Conservation (phyloP, 2,797 vertebrate genomes). For the Remorina albescens region DNA sequence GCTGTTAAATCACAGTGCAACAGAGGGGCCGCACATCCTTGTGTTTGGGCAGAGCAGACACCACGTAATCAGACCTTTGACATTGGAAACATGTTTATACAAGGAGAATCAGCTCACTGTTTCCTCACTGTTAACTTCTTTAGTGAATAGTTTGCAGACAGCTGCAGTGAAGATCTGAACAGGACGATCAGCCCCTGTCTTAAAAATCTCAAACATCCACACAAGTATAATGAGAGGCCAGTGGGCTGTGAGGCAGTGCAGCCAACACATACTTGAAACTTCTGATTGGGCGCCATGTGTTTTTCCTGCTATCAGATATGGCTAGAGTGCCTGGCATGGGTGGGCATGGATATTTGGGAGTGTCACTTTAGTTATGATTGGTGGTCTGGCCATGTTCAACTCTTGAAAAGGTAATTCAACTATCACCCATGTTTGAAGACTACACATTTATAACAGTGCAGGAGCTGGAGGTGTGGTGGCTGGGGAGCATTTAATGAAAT, state of each 20-base stretch:
- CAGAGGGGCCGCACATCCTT: neutral
- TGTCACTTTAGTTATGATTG: too few relatives aligned
- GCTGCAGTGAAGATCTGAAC: constrained; percentile 17
- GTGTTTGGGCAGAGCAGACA: neutral
- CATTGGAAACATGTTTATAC: neutral
- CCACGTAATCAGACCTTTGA: neutral
- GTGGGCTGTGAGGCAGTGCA: constrained; percentile 14
- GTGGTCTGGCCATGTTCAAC: too few relatives aligned
- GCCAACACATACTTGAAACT: constrained; percentile 48
- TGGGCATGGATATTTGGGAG: constrained; percentile 21
- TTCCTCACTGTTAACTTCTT: neutral
- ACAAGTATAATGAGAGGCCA: neutral
- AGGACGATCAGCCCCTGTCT: constrained; percentile 24
- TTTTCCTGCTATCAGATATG: constrained; percentile 23
- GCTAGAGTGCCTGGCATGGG: constrained; percentile 31
- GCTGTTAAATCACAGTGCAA: neutral
- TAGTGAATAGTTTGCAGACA: neutral
- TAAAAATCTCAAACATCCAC: constrained; percentile 38
- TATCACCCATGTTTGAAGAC: neutral
- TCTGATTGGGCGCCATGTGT: constrained; percentile 36
- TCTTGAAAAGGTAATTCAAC: neutral
- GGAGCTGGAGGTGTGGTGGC: neutral
- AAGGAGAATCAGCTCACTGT: neutral
- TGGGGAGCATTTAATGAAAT: neutral
- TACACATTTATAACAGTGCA: neutral